Conservation (phyloP, 2,113 vertebrate genomes). For the Procavia capensis region DNA sequence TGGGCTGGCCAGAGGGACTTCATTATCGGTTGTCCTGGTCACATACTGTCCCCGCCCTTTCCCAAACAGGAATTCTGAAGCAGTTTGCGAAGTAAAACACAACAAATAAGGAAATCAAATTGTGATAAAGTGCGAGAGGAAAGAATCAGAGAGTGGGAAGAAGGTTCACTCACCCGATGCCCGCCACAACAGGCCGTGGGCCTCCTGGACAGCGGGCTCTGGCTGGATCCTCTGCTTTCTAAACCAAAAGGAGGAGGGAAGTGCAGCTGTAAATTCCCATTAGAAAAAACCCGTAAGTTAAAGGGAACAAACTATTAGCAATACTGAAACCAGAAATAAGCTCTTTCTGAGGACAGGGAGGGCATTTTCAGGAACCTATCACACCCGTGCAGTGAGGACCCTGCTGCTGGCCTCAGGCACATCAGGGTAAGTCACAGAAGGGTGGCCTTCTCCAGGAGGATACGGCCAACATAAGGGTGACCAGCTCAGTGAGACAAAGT, state of each 20-base stretch:
- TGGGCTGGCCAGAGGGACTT: background rate
- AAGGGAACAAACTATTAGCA: background rate
- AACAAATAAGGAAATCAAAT: background rate
- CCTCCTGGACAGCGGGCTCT: background rate
- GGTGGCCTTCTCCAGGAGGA: background rate
- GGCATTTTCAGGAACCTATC: background rate
- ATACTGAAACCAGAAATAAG: background rate
- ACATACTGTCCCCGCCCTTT: background rate
- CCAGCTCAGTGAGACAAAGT: background rate
- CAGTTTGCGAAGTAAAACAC: background rate
- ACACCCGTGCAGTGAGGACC: background rate
- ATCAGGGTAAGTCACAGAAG: background rate
- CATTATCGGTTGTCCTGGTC: background rate
- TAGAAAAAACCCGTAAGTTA: background rate
- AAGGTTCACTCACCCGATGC: background rate
- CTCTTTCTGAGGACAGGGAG: background rate
- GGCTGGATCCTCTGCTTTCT: background rate
- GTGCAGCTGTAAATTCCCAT: background rate
- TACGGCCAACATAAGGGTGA: fast-evolving
- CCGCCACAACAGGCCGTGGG: background rate
- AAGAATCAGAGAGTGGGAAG: background rate
- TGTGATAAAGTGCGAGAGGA: background rate
- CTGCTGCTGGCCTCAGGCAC: background rate
- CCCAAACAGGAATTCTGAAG: background rate
- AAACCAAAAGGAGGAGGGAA: background rate